These are phyloP conservation scores for Meghimatium bilineatum DNA, from an alignment of 2,888 invertebrate species.

Conservation along the genomic window DNA sequence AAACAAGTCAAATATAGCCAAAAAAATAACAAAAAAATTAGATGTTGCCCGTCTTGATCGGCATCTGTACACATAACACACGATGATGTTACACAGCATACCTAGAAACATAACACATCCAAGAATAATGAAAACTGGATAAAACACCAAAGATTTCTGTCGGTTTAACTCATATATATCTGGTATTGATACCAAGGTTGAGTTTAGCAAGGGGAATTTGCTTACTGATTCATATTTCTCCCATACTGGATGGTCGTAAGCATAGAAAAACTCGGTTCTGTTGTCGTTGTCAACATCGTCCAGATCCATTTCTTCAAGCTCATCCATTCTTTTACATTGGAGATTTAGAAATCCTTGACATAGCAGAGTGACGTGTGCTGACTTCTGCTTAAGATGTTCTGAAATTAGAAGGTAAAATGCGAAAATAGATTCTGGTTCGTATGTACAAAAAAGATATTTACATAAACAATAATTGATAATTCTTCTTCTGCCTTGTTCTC, in stretches of 20 bases:
- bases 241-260: conserved; percentile 25
- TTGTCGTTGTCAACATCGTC: background rate
- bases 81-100: conserved; percentile 61
- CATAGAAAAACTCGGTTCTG: background rate
- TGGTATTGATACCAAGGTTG: conserved; percentile 16
- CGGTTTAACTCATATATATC: conserved; percentile 54
- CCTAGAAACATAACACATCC: conserved; percentile 58
- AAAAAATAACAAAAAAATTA: conserved; percentile 65
- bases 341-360: too few relatives aligned
- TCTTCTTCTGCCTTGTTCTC: too few relatives aligned
- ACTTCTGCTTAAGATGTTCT: too few relatives aligned
- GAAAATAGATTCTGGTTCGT: too few relatives aligned
- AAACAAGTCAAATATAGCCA: conserved; percentile 64
- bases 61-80: conserved; percentile 65
- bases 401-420: too few relatives aligned
- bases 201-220: background rate
- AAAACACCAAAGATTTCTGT: conserved; percentile 55
- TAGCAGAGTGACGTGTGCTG: too few relatives aligned
- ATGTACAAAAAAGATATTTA: too few relatives aligned
- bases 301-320: background rate
- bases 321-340: background rate
- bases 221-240: conserved; percentile 5
- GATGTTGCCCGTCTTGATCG: conserved; percentile 63
- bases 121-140: conserved; percentile 61
- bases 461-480: too few relatives aligned